Percentiles rank a stretch among this genome's conserved stretches.
These are phyloP conservation scores for Pyrocephalus nanus DNA, from an alignment of 2,797 vertebrate species.

Conservation along the genomic window DNA sequence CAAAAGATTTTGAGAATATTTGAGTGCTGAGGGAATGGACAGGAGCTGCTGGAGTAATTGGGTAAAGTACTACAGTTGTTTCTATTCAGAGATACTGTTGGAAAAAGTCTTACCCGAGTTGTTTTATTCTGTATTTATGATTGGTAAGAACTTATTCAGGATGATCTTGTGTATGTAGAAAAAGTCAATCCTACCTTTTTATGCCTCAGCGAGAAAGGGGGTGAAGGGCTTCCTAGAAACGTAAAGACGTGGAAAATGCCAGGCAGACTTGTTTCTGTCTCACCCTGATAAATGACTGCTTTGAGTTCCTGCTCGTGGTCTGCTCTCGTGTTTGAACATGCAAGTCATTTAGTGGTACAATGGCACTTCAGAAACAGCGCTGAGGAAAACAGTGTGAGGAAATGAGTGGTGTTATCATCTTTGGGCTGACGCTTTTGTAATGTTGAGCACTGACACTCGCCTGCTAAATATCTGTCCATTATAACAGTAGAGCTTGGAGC, in stretches of 20 bases:
- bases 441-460: neutral
- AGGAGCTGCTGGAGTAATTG: neutral
- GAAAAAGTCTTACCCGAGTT: neutral
- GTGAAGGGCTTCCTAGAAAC: neutral
- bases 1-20: neutral
- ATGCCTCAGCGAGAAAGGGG: neutral
- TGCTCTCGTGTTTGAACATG: neutral
- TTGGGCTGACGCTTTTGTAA: no score
- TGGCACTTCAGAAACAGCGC: neutral
- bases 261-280: neutral
- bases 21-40: neutral
- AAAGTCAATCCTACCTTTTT: neutral
- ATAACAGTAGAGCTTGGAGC: neutral
- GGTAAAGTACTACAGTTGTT: accelerated
- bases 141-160: neutral
- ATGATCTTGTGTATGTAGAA: neutral
- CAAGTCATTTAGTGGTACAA: neutral
- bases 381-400: neutral
- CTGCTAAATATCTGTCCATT: accelerated
- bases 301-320: accelerated
- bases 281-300: no score
- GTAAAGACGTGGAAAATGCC: accelerated
- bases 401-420: no score
- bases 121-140: neutral
- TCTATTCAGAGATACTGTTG: neutral